Evolutionary conservation across 1,140 invertebrate species (phyloP), one percentile per base, ranked within the genome.

Genomic region (Telenomus remus): DNA sequence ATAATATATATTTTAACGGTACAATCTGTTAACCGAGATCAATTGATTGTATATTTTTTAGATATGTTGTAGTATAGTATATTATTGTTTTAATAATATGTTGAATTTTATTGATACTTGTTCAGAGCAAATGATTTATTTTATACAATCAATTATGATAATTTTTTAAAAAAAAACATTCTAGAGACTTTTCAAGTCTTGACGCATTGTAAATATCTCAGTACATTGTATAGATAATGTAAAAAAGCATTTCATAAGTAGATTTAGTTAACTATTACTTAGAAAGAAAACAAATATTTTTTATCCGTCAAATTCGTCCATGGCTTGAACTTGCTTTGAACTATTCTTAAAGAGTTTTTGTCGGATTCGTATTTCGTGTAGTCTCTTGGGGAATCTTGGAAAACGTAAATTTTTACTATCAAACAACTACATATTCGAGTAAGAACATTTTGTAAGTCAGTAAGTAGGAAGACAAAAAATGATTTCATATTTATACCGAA

Each of bases 351-450:
- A 13, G 37, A 8, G 33, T 60, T 59, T 59, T 63, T 63, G 59
- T 63, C 59, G 59, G 51, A 63, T 63, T 63, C 59, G 59, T 63
- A 63, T n/a, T 39, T 11, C 37, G 37, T 35, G 34, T 35, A 10
- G 5, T 4, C 37, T 11, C 9, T 39, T 39, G 8, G 37, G 19
- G 19, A 27, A 27, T 27, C 19, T 27, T 27, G 19, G 19, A 6
- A 27, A 27, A 27, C 19, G 6, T 3, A 27, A 27, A 27, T 27
- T 27, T 27, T 1, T 27, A 27, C 6, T 1, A 27, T 27, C 19
- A 27, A 27, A 27, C n/a, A 27, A 27, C 19, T 27, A 27, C 1
- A 27, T 6, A 3, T 27, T 27, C 19, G 6, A 27, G 19, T 27
- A 27, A 27, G 19, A 6, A 27, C 1, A 27, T 27, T 27, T 27